Base-by-base conservation (phyloP, 2,797 vertebrate species). In the Cheirogaleus major region DNA sequence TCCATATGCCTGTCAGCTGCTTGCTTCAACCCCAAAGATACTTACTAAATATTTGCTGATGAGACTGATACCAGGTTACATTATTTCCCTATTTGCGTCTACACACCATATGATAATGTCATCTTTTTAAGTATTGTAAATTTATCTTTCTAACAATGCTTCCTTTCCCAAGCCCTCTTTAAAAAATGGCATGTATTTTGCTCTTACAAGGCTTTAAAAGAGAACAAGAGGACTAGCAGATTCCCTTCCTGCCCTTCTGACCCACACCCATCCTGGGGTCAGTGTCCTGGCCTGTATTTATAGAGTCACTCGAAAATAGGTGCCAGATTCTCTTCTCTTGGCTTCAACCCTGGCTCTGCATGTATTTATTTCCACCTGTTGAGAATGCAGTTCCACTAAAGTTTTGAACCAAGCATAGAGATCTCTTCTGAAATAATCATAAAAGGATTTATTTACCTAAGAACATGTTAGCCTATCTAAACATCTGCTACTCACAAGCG, bases 301-400 rank as follows among this genome's bases (percentile, higher is more conserved):
- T 81, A 57, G 69, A 91, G 95, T 95, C 89, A 48, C 83, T 70
- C 88, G 94, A 87, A 97, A 97, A 97, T 97, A 96, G 97, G 97
- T 93, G 96, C 96, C 97, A 98, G 97, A 97, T 55, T 50, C 75
- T 52, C 63, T 65, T 86, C 89, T 43, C 52, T 69, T 22, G 4
- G 5, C 41, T 95, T 75, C 48, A 95, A 57, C 55, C 63, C 43
- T 35, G 45, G 55, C 43, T 96, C 95, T 96, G 91, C 69, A 72
- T 94, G 91, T 96, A 93, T 95, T 97, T 97, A 96, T 97, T 97
- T 96, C 94, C 96, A 98, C 97, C 97, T 97, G 96, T 91, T 96
- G 89, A 95, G 82, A 97, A 91, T 78, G 79, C 50, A 67, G 35
- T 84, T 96, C 78, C 59, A 55, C 82, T 27, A 11, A 83, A 89